These are phyloP conservation scores for Malacoraja senta DNA, from an alignment of 2,797 vertebrate species.

Conservation along the genomic window DNA sequence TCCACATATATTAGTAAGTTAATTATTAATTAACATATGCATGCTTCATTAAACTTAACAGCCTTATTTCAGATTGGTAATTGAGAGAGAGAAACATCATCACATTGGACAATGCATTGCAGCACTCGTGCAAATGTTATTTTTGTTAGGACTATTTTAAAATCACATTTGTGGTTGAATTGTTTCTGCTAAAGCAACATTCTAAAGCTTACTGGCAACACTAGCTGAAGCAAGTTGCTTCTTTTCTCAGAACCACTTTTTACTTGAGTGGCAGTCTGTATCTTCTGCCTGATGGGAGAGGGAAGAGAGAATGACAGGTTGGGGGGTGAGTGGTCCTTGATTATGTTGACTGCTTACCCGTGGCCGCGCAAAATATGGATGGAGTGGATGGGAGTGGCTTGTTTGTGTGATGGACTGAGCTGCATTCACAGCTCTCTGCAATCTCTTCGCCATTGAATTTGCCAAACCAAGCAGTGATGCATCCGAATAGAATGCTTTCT, in stretches of 20 bases:
- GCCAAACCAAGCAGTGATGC: too few relatives aligned
- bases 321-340: too few relatives aligned
- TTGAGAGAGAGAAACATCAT: background rate
- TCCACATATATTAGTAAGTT: background rate
- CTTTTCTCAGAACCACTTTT: background rate
- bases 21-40: background rate
- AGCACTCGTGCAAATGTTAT: background rate
- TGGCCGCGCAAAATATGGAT: too few relatives aligned
- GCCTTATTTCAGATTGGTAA: background rate
- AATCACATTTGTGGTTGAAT: background rate
- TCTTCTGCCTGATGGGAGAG: too few relatives aligned
- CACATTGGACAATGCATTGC: background rate
- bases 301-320: too few relatives aligned
- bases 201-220: background rate
- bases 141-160: background rate
- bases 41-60: background rate
- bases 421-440: too few relatives aligned
- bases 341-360: too few relatives aligned
- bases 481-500: too few relatives aligned
- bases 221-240: background rate
- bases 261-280: background rate
- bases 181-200: background rate
- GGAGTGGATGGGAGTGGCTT: too few relatives aligned
- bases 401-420: too few relatives aligned
- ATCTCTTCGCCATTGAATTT: too few relatives aligned